Evolutionary conservation across 2,888 invertebrate genomes (phyloP), one percentile per base, ranked within the genome.

Genomic region (Xanthia togata): DNA sequence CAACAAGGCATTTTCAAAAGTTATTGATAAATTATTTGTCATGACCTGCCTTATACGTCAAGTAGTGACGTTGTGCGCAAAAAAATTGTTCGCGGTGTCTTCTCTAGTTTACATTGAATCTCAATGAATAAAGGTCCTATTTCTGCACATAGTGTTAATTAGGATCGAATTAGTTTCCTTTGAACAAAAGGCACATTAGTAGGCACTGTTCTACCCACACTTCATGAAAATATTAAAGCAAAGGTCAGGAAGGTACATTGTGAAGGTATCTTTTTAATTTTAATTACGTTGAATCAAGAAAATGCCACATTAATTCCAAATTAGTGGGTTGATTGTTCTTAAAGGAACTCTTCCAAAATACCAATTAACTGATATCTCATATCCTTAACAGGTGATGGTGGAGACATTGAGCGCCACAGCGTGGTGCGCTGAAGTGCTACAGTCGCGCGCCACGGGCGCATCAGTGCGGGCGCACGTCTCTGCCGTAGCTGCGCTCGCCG

Each of bases 361-460:
- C 0, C 12, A 73, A 12, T 9, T 14, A 23, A 60, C 5, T 50
- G 23, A 73, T n/a, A 17, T 53, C 14, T 26, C 23, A 35, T 57
- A 12, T 47, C 14, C 0, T 68, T 47, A 50, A 31, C 92, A 98
- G 98, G 97, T 98, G 93, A 97, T 98, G 96, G 97, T 97, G 87
- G 98, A 98, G 93, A 97, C 97, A 57, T 95, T 97, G 73, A 97
- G 97, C 85, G 92, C 97, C 60, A 96, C 97, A 26, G 97, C 97
- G 73, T 98, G 97, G 95, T 96, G 97, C 78, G 97, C 97, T 31
- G 97, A 99, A 94, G 95, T 99, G 85, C 97, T 98, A 73, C 98
- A 98, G 93, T 97, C 99, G 89, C 98, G 98, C 85, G 97, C 98
- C 86, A 97, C 98, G 86, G 98, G 98, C 87, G 97, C 98, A 63